These are phyloP conservation scores for Noturus placidus DNA, from an alignment of 2,113 vertebrate species.

Conservation along the genomic window DNA sequence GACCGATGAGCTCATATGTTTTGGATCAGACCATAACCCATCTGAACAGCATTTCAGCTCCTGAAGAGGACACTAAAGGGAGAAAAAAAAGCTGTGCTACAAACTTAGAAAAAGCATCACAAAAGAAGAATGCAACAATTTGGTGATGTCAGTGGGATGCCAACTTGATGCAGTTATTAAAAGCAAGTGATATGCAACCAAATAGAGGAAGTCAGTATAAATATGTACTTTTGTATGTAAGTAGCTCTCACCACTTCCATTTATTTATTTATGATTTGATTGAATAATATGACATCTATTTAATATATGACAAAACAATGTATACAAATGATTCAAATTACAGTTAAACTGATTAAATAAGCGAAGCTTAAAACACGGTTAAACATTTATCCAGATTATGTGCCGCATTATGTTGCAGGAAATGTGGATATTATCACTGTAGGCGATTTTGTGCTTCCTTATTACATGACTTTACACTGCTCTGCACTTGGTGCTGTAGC, in stretches of 20 bases:
- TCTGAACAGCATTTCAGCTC: no score
- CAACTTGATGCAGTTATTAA: no score
- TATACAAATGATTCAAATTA: background rate
- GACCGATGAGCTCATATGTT: no score
- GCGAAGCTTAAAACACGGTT: background rate
- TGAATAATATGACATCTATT: background rate
- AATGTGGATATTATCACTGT: background rate
- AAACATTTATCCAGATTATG: background rate
- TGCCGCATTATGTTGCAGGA: background rate
- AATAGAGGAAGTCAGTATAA: no score
- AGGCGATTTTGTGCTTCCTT: background rate
- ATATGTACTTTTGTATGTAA: no score
- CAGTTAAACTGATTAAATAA: background rate
- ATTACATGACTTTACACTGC: constrained; percentile 75
- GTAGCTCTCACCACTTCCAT: background rate
- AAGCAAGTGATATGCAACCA: no score
- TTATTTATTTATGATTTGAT: background rate
- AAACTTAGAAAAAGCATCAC: no score
- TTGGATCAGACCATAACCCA: no score
- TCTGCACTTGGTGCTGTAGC: constrained; percentile 49
- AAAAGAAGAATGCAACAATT: no score
- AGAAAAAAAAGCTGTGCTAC: no score
- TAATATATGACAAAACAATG: background rate
- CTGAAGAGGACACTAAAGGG: no score
- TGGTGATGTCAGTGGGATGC: no score